phyloP scores from a whole-genome alignment of 2,888 invertebrate genomes.

The Rugalucina vietnamica region DNA sequence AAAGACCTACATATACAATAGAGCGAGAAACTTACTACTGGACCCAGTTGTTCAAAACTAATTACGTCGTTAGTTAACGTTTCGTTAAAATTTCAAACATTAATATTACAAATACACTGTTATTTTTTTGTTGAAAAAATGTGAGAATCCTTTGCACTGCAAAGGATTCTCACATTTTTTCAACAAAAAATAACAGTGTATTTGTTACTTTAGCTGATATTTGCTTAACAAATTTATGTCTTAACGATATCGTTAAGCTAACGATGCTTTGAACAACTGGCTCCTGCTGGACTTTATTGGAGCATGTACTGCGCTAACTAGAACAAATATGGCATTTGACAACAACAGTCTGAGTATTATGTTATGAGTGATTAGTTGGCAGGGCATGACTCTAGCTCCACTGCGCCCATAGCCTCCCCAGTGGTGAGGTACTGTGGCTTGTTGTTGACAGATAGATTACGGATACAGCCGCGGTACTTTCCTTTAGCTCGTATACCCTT shows the following conservation, averaged over 20 bases:
- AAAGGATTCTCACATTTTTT: too few species aligned
- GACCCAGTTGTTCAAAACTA: too few species aligned
- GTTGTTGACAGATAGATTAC: conserved; percentile 91
- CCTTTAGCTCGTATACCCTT: conserved; percentile 89
- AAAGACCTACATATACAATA: too few species aligned
- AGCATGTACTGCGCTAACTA: neutral
- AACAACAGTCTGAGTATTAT: neutral
- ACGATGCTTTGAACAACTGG: neutral
- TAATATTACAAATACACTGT: too few species aligned
- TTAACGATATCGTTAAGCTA: neutral
- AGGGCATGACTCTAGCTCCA: conserved; percentile 92
- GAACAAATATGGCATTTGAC: neutral
- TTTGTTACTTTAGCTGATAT: too few species aligned
- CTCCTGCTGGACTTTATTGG: neutral
- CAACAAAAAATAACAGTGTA: too few species aligned
- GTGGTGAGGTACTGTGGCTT: conserved; percentile 93
- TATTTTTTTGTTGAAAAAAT: too few species aligned
- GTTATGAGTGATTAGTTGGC: conserved; percentile 86
- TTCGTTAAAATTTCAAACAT: too few species aligned
- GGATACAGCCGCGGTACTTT: conserved; percentile 94
- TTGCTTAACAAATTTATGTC: neutral
- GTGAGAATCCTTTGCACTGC: too few species aligned
- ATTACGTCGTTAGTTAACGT: too few species aligned
- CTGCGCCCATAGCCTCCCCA: conserved; percentile 89
- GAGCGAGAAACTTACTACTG: too few species aligned